Percentiles rank a stretch among this genome's conserved stretches.
phyloP scores from a whole-genome alignment of 1,140 invertebrate genomes.

The Nymphalis io region DNA sequence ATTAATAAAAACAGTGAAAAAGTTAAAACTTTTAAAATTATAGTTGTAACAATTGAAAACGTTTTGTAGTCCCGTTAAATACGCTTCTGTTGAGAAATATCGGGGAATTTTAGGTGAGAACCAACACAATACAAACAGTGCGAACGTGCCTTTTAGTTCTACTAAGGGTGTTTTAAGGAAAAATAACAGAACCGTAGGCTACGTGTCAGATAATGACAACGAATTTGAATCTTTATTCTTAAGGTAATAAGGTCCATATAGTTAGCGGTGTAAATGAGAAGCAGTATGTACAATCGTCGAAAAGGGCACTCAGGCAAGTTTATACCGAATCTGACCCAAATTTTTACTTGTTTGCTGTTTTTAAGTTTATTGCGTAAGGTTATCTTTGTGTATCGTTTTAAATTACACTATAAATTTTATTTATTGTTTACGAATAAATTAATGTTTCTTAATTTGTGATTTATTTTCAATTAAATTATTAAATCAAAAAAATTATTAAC shows the following conservation, averaged over 20 bases:
- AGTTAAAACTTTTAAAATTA: neutral
- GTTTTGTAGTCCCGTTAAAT: slow-evolving; percentile 14
- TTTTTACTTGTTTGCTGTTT: slow-evolving; percentile 24
- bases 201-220: slow-evolving; percentile 1
- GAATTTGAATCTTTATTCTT: slow-evolving; percentile 6
- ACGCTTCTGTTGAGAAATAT: slow-evolving; percentile 13
- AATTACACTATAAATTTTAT: neutral
- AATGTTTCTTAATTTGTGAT: too few relatives aligned
- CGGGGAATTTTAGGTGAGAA: slow-evolving; percentile 34
- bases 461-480: too few relatives aligned
- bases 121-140: slow-evolving; percentile 35
- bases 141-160: slow-evolving; percentile 38
- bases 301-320: slow-evolving; percentile 30
- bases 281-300: slow-evolving; percentile 13
- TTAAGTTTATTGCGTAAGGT: slow-evolving; percentile 11
- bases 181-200: slow-evolving; percentile 32
- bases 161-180: slow-evolving; percentile 34
- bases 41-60: neutral
- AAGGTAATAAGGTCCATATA: slow-evolving; percentile 2
- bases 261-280: neutral
- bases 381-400: slow-evolving; percentile 3
- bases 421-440: neutral
- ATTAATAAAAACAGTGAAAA: too few relatives aligned
- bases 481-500: too few relatives aligned
- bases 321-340: slow-evolving; percentile 29